Base-by-base conservation (phyloP, 2,113 vertebrate genomes). In the Lucifuga dentata region DNA sequence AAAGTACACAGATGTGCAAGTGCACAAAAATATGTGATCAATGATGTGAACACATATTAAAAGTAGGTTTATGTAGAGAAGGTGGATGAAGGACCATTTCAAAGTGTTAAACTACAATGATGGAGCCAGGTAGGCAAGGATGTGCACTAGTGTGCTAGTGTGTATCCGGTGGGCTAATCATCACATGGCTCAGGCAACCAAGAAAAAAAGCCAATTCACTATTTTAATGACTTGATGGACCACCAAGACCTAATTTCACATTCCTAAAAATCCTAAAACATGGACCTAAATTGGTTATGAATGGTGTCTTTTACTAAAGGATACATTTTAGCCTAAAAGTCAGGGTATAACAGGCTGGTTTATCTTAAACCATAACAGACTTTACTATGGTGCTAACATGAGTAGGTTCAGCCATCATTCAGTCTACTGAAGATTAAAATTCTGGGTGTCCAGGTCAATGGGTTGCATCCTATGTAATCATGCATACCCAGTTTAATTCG, bases 51-150 rank as follows among this genome's bases (percentile, higher is more conserved):
- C 35, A 23, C 50, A 35, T 63, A 55, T 32, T 41, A 58, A 48
- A 70, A 23, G 51, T 49, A 70, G 64, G 32, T 68, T 44, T 45
- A 26, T 21, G 39, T 36, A 62, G 29, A 78, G n/a, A 64, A 17
- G 29, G 21, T 78, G 73, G 78, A 33, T 0, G 66, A 62, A 49
- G 50, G 49, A 51, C 35, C 8, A 20, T 17, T 74, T 63, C 41
- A 49, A n/a, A 11, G 1, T 26, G 17, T 20, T 19, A 57, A 69
- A 10, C 17, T 11, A 60, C 61, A 79, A 39, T 29, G 76, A 80
- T 70, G 52, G 50, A 51, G 58, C 39, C 38, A 72, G 55, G 32
- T 26, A 11, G 1, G 26, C 26, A 20, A 16, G 68, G 8, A 68
- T 6, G 8, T 39, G 60, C 11, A 38, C 3, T 32, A 13, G 13